These are phyloP conservation scores for Drosophila parabipectinata DNA, from an alignment of 1,140 invertebrate species.

Conservation along the genomic window DNA sequence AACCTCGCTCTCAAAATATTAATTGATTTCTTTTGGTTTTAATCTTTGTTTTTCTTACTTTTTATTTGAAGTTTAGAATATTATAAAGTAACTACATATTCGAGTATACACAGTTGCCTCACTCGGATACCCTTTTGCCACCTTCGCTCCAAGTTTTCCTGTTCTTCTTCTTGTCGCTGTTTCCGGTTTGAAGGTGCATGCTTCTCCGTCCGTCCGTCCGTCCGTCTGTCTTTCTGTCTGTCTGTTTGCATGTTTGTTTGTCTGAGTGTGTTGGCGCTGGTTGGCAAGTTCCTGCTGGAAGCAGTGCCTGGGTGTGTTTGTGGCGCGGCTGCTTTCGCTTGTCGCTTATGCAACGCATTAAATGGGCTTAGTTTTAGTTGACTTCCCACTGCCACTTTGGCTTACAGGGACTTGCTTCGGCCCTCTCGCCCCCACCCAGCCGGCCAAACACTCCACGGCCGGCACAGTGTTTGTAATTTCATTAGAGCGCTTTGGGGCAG, in stretches of 20 bases:
- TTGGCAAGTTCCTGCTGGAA: neutral
- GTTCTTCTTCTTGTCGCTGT: conserved; percentile 32
- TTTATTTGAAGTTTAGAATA: neutral
- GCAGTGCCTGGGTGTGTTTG: conserved; percentile 10
- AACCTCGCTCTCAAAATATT: neutral
- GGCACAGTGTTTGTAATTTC: conserved; percentile 60
- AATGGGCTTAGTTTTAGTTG: conserved; percentile 80
- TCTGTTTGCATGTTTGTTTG: conserved; percentile 1
- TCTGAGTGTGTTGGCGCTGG: conserved; percentile 3
- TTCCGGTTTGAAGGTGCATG: conserved; percentile 58
- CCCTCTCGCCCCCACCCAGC: conserved; percentile 1
- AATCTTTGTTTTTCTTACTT: neutral
- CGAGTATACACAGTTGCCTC: neutral
- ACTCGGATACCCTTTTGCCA: conserved; percentile 4
- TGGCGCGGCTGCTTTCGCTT: conserved; percentile 14
- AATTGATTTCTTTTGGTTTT: neutral
- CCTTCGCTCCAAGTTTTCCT: neutral
- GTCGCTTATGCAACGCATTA: conserved; percentile 77
- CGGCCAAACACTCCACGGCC: neutral
- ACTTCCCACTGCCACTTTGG: conserved; percentile 78
- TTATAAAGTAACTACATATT: neutral
- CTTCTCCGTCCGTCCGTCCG: conserved; percentile 3
- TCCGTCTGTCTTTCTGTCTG: neutral
- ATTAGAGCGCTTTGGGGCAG: conserved; percentile 58
- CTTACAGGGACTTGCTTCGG: conserved; percentile 49